phyloP scores from a whole-genome alignment of 64 coral and sea anemone species.

The Catalaphyllia jardinei region DNA sequence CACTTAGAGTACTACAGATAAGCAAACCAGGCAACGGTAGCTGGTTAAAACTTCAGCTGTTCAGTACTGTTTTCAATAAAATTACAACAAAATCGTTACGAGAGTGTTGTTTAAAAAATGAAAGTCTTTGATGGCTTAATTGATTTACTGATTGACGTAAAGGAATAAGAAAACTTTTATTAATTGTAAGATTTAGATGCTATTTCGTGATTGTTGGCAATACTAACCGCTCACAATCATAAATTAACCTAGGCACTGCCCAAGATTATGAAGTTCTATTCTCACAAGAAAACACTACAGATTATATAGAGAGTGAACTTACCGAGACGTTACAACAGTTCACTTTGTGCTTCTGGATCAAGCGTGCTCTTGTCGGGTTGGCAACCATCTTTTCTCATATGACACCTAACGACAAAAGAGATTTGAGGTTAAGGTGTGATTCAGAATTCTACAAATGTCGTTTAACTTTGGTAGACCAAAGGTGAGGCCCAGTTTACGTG shows the following conservation, averaged over 20 bases:
- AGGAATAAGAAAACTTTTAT: too few relatives aligned
- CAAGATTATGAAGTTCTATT: conserved; percentile 16
- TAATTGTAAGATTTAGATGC: too few relatives aligned
- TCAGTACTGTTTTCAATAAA: too few relatives aligned
- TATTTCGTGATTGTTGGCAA: too few relatives aligned
- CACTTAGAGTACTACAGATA: too few relatives aligned
- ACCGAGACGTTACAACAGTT: not conserved
- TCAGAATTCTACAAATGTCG: not conserved
- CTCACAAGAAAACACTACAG: not conserved
- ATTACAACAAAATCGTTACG: too few relatives aligned
- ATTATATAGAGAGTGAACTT: not conserved
- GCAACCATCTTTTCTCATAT: not conserved
- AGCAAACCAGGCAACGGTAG: too few relatives aligned
- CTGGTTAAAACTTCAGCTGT: too few relatives aligned
- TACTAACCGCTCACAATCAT: not conserved
- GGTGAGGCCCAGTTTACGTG: too few relatives aligned
- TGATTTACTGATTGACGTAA: too few relatives aligned
- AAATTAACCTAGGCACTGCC: not conserved
- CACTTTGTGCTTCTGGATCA: not conserved
- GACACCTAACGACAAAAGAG: not conserved
- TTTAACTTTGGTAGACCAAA: not conserved
- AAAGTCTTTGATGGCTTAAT: too few relatives aligned
- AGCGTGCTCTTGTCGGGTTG: not conserved
- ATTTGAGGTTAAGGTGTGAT: not conserved
- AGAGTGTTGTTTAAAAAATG: too few relatives aligned